These are phyloP conservation scores for Diogma glabrata DNA, from an alignment of 2,888 invertebrate genomes.

Conservation along the genomic window DNA sequence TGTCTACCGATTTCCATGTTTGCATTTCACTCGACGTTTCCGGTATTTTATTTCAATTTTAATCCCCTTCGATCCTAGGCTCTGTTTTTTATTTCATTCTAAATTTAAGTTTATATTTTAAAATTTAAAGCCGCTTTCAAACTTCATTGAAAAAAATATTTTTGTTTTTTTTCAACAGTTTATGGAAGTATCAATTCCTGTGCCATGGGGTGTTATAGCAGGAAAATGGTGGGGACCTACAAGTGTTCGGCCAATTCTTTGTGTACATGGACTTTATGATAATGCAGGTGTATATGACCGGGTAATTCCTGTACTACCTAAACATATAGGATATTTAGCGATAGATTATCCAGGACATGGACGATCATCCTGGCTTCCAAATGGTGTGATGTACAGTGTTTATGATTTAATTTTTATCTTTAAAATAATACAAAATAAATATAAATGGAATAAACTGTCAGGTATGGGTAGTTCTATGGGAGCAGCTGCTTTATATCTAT, in stretches of 20 bases:
- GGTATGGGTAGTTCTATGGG: conserved; percentile 60
- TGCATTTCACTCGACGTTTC: too few species aligned
- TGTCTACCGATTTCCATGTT: too few species aligned
- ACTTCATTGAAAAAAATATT: too few species aligned
- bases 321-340: conserved; percentile 41
- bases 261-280: conserved; percentile 70
- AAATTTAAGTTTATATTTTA: too few species aligned
- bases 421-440: conserved; percentile 46
- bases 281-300: conserved; percentile 66
- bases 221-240: conserved; percentile 61
- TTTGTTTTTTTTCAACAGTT: too few species aligned
- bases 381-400: conserved; percentile 40
- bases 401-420: conserved; percentile 42
- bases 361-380: conserved; percentile 52
- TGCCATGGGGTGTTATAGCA: conserved; percentile 56
- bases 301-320: conserved; percentile 48
- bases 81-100: too few species aligned
- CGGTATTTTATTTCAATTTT: too few species aligned
- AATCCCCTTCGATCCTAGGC: too few species aligned
- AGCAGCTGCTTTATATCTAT: conserved; percentile 46
- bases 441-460: conserved; percentile 56
- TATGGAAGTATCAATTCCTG: conserved; percentile 53
- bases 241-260: conserved; percentile 51
- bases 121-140: too few species aligned
- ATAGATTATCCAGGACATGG: conserved; percentile 64